These are phyloP conservation scores for Premnoplex brunnescens DNA, from an alignment of 2,797 vertebrate species.

Conservation along the genomic window DNA sequence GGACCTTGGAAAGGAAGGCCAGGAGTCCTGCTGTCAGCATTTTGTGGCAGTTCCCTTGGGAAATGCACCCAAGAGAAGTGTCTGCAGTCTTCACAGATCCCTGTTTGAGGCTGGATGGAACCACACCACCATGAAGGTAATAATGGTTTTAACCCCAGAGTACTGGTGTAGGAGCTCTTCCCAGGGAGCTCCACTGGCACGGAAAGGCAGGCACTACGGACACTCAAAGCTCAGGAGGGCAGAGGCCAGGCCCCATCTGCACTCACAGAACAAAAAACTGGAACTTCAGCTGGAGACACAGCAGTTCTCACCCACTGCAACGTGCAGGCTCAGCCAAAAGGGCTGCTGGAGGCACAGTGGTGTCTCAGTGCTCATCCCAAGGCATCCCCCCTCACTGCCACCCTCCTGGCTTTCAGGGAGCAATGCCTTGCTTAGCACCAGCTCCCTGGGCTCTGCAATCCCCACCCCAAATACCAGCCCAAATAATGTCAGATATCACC, in stretches of 20 bases:
- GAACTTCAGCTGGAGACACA: neutral
- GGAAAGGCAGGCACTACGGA: neutral
- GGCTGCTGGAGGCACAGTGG: neutral
- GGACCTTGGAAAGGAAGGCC: neutral
- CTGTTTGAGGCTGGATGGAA: conserved; percentile 1
- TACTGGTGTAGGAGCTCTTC: neutral
- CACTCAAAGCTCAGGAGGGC: neutral
- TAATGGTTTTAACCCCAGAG: neutral
- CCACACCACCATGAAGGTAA: neutral
- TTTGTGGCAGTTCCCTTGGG: neutral
- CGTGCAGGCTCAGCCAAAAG: neutral
- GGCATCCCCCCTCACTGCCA: neutral
- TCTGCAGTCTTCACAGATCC: neutral
- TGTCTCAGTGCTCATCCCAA: neutral
- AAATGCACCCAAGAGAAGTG: neutral
- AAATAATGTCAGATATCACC: fast-evolving
- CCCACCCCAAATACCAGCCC: neutral
- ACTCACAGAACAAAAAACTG: neutral
- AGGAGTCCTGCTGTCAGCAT: neutral
- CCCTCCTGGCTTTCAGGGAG: neutral
- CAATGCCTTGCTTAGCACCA: neutral
- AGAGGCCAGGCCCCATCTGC: neutral
- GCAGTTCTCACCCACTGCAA: neutral
- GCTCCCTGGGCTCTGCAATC: neutral
- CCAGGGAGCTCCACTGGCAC: neutral